A percentile compares a stretch with the other conserved stretches of the same genome.
Evolutionary conservation across 2,113 vertebrate genomes (phyloP).

Genomic region (Brevimyrus niger): DNA sequence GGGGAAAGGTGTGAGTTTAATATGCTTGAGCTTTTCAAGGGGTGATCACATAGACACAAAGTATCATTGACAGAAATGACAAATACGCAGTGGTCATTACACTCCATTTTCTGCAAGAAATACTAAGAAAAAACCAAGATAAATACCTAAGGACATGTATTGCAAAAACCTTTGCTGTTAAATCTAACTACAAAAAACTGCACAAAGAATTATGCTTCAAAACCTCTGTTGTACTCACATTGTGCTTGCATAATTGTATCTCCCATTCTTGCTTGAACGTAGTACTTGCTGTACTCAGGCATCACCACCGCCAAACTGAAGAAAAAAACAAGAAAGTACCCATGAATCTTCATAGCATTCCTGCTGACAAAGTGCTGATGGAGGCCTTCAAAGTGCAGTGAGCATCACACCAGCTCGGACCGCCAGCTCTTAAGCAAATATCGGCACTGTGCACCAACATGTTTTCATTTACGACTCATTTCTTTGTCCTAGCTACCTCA

Average conservation of each 20-base stretch:
- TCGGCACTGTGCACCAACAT: background rate
- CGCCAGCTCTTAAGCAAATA: background rate
- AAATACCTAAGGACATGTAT: background rate
- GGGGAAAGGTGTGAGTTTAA: background rate
- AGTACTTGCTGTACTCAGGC: constrained; percentile 94
- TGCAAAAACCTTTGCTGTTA: background rate
- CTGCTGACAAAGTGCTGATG: background rate
- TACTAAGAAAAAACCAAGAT: background rate
- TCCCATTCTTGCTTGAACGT: constrained; percentile 89
- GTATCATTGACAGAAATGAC: background rate
- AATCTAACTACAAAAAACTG: background rate
- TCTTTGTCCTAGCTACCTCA: background rate
- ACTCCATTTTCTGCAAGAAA: background rate
- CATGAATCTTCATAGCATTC: constrained; percentile 3
- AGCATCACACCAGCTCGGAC: background rate
- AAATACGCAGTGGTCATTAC: background rate
- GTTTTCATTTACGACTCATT: background rate
- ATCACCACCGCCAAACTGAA: constrained; percentile 90
- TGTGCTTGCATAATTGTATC: constrained; percentile 79
- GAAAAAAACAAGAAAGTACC: constrained; percentile 48
- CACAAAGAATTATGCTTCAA: background rate
- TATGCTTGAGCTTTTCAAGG: background rate
- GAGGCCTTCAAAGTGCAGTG: background rate
- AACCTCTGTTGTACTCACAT: constrained; percentile 71
- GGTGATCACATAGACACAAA: background rate